Conservation (phyloP, 2,113 vertebrate species). For the Myiopsitta monachus region DNA sequence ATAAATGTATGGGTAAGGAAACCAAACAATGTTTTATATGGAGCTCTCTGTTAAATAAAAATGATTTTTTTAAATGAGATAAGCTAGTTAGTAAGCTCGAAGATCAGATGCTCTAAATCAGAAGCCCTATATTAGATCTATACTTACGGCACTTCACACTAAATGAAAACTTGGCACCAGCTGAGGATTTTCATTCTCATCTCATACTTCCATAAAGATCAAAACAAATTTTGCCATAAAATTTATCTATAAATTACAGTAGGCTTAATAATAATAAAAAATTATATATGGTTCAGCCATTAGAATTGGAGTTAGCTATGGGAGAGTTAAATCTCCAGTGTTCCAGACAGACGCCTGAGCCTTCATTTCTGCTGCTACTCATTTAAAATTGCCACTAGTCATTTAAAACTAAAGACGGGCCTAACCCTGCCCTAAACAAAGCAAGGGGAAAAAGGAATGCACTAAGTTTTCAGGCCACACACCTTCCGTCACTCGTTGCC, state of each 20-base stretch:
- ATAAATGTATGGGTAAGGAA: background rate
- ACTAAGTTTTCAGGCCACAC: background rate
- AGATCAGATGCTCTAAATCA: background rate
- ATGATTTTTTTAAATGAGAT: background rate
- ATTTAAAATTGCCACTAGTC: background rate
- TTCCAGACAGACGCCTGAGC: background rate
- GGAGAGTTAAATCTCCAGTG: background rate
- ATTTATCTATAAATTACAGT: background rate
- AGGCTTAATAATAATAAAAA: background rate
- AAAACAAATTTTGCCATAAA: background rate
- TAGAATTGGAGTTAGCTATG: background rate
- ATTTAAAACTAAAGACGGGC: background rate
- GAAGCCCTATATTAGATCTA: background rate
- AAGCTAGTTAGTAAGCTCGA: background rate
- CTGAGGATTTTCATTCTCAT: background rate
- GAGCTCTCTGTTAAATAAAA: background rate
- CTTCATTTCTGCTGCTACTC: background rate
- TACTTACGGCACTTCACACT: background rate
- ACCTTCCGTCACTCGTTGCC: background rate
- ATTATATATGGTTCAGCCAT: background rate
- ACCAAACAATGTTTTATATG: background rate
- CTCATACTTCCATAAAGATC: background rate
- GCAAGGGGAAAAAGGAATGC: accelerated
- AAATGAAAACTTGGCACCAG: background rate
- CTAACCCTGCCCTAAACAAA: background rate